phyloP scores from a whole-genome alignment of 2,888 invertebrate species.

The Girardia tigrina region DNA sequence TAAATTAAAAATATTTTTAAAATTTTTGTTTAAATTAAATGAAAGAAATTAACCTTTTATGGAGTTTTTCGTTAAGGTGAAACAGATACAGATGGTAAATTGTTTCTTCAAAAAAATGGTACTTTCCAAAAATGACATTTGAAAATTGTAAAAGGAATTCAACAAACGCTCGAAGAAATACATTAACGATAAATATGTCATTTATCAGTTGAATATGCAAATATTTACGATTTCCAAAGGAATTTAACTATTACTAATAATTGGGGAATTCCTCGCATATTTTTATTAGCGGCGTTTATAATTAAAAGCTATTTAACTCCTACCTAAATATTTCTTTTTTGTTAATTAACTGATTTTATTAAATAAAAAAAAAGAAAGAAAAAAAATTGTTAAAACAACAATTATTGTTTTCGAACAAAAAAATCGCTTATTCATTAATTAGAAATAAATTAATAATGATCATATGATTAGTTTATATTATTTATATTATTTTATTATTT shows the following conservation, averaged over 20 bases:
- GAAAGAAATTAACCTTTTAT: neutral
- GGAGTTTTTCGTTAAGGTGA: neutral
- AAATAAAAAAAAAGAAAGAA: too few relatives aligned
- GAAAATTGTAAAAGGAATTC: conserved; percentile 2
- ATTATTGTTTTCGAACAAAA: too few relatives aligned
- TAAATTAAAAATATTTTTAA: too few relatives aligned
- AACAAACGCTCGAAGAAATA: neutral
- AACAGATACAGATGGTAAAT: conserved; percentile 13
- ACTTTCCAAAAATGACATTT: conserved; percentile 23
- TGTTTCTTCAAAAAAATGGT: neutral
- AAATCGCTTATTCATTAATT: too few relatives aligned
- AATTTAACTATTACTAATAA: conserved; percentile 20
- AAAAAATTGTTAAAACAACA: too few relatives aligned
- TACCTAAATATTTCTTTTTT: neutral
- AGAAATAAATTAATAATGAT: too few relatives aligned
- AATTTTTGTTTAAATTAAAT: too few relatives aligned
- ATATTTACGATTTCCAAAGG: neutral
- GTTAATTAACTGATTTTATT: too few relatives aligned
- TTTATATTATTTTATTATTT: too few relatives aligned
- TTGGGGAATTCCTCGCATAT: conserved; percentile 9
- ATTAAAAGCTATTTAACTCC: neutral
- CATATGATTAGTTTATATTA: too few relatives aligned
- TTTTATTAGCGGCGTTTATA: conserved; percentile 9
- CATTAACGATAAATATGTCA: conserved; percentile 23
- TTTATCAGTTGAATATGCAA: conserved; percentile 13